Conservation (phyloP, 1,140 invertebrate genomes). For the Ericerus pela region DNA sequence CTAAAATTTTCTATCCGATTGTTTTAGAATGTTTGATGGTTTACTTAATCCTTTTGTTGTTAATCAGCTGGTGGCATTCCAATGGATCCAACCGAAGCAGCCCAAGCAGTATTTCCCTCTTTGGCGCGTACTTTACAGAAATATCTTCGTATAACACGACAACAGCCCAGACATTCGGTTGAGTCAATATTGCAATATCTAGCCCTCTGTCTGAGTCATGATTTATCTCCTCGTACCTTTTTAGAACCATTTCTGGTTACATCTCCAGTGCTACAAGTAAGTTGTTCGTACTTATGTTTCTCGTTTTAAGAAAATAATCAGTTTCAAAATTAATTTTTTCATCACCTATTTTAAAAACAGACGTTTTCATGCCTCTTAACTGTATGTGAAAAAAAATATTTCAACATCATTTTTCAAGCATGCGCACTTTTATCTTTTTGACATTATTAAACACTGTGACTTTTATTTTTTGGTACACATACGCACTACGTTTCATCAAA, state of each 20-base stretch:
- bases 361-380: no score
- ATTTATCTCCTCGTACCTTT: slow-evolving; percentile 84
- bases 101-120: slow-evolving; percentile 91
- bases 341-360: no score
- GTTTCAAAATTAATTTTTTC: no score
- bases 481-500: no score
- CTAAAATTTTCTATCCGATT: no score
- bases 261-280: slow-evolving; percentile 48
- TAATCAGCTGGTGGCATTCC: slow-evolving; percentile 38
- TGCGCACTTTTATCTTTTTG: no score
- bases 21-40: neutral
- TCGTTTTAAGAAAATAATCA: no score
- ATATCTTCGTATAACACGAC: slow-evolving; percentile 83
- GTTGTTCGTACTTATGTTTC: no score
- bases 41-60: neutral
- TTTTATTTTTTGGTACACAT: no score
- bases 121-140: slow-evolving; percentile 90
- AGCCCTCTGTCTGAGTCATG: slow-evolving; percentile 76
- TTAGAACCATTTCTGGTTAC: slow-evolving; percentile 72
- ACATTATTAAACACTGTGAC: no score
- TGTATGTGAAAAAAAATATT: no score
- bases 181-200: slow-evolving; percentile 79
- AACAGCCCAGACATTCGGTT: slow-evolving; percentile 87
- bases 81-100: slow-evolving; percentile 90
- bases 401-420: no score